Percentiles rank a stretch among this genome's conserved stretches.
Conservation (phyloP, 2,888 invertebrate genomes). For the Syrista parreyssii region DNA sequence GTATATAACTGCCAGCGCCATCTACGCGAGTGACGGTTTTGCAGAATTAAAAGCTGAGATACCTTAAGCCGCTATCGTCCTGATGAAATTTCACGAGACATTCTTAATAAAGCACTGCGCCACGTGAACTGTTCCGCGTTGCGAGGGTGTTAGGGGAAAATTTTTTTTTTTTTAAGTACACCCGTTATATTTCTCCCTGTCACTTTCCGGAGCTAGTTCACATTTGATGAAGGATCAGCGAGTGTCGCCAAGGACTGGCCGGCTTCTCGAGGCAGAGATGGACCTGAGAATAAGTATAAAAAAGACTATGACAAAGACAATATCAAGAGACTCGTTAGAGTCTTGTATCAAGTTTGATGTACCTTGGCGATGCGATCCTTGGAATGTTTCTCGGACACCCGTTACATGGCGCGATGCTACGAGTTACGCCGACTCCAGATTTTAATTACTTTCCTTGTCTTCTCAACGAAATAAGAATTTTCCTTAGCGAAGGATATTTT, state of each 20-base stretch:
- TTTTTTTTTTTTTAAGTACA: not conserved
- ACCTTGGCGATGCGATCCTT: not conserved
- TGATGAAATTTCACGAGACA: constrained; percentile 48
- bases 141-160: not conserved
- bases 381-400: not conserved
- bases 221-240: not conserved
- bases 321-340: not conserved
- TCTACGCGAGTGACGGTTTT: constrained; percentile 13
- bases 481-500: not conserved
- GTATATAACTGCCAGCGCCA: constrained; percentile 10
- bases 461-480: not conserved
- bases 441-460: not conserved
- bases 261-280: not conserved
- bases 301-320: not conserved
- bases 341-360: not conserved
- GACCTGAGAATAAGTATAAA: not conserved
- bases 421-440: not conserved
- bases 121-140: not conserved
- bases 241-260: not conserved
- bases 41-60: constrained; percentile 25
- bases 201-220: not conserved
- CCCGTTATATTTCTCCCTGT: not conserved
- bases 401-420: not conserved
- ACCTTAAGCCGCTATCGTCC: constrained; percentile 41
- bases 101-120: not conserved